Percentiles rank a stretch among this genome's conserved stretches.
phyloP scores from a whole-genome alignment of 2,888 invertebrate genomes.

The Xestia ashworthii region DNA sequence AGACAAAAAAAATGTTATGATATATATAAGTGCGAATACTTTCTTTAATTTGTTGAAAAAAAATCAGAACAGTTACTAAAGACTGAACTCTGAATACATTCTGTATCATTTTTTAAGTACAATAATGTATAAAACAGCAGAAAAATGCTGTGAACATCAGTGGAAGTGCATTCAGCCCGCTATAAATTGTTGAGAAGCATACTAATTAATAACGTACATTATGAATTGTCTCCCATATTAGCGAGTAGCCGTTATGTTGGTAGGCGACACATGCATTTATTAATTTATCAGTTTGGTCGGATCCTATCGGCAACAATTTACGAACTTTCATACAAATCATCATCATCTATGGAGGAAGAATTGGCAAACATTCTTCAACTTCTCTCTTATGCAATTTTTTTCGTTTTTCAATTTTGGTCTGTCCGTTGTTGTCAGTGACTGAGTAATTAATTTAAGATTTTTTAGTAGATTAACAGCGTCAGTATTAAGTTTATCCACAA shows the following conservation, averaged over 20 bases:
- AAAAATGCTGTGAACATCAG: too few relatives aligned
- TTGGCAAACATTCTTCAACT: neutral
- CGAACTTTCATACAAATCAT: neutral
- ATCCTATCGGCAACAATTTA: neutral
- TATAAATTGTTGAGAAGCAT: neutral
- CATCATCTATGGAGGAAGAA: neutral
- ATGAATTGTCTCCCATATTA: slow-evolving; percentile 3
- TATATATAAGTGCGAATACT: neutral
- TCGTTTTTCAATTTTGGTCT: neutral
- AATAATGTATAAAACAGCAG: too few relatives aligned
- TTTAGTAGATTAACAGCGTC: neutral
- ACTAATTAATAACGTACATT: slow-evolving; percentile 26
- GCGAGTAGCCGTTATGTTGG: neutral
- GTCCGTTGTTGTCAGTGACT: neutral
- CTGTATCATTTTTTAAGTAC: too few relatives aligned
- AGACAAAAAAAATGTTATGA: neutral
- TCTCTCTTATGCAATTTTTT: neutral
- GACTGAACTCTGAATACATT: too few relatives aligned
- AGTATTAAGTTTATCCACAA: neutral
- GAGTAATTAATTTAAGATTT: neutral
- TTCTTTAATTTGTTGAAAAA: too few relatives aligned
- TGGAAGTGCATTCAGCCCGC: slow-evolving; percentile 10
- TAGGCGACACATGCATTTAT: neutral
- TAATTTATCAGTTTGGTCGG: neutral
- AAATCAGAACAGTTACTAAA: too few relatives aligned